Percentiles rank a stretch among this genome's conserved stretches.
These are phyloP conservation scores for Tetranychus piercei DNA, from an alignment of 2,888 invertebrate species.

Conservation along the genomic window DNA sequence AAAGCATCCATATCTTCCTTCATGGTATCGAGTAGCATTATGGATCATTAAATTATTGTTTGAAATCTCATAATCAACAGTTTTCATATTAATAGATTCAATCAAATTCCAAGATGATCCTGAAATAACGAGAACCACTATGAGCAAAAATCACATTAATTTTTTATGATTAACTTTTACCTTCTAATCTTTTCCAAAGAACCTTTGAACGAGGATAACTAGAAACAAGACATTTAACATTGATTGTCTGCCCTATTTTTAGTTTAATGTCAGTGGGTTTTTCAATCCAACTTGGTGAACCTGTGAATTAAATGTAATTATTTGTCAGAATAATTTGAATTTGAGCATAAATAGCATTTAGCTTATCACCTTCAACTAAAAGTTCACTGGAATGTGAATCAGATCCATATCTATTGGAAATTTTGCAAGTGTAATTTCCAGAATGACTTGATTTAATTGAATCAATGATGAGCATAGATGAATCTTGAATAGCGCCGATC, in stretches of 20 bases:
- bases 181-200: neutral
- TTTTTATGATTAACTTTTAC: neutral
- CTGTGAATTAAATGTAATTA: neutral
- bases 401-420: neutral
- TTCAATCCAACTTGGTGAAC: neutral
- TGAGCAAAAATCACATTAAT: no score
- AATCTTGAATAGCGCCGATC: conserved; percentile 25
- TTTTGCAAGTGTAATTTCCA: conserved; percentile 28
- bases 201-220: neutral
- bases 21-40: no score
- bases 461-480: conserved; percentile 23
- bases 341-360: neutral
- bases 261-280: neutral
- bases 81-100: no score
- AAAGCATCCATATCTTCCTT: no score
- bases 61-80: no score
- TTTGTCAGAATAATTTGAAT: neutral
- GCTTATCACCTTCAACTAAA: neutral
- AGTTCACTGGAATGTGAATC: neutral
- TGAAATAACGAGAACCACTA: no score
- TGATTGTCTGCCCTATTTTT: neutral
- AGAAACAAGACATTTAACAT: conserved; percentile 3
- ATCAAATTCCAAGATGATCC: no score
- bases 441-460: conserved; percentile 25
- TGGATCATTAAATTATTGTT: no score